These are phyloP conservation scores for Cylloceria caligata DNA, from an alignment of 2,888 invertebrate species.

Conservation along the genomic window DNA sequence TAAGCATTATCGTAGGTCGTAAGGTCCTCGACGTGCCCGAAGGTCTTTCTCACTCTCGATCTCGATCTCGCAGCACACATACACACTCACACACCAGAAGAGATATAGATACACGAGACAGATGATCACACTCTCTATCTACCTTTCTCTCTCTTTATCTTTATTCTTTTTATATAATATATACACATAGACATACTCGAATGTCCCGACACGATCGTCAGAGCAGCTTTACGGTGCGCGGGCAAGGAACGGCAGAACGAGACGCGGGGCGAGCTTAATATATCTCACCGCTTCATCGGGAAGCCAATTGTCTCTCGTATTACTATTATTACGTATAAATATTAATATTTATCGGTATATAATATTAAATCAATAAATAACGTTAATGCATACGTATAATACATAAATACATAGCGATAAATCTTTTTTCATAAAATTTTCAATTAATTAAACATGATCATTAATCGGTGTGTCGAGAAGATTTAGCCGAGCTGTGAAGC, in stretches of 20 bases:
- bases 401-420: slow-evolving; percentile 66
- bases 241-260: slow-evolving; percentile 36
- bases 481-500: slow-evolving; percentile 11
- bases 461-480: slow-evolving; percentile 51
- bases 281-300: slow-evolving; percentile 46
- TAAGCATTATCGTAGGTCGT: slow-evolving; percentile 37
- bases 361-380: slow-evolving; percentile 65
- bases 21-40: slow-evolving; percentile 21
- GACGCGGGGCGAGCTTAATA: slow-evolving; percentile 40
- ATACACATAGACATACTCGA: slow-evolving; percentile 37
- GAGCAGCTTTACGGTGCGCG: slow-evolving; percentile 35
- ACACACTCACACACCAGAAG: slow-evolving; percentile 17
- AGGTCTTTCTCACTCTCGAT: slow-evolving; percentile 47
- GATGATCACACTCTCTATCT: slow-evolving; percentile 53
- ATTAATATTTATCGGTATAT: slow-evolving; percentile 52
- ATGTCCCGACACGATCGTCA: slow-evolving; percentile 41
- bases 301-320: slow-evolving; percentile 55
- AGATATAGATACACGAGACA: slow-evolving; percentile 7
- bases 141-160: slow-evolving; percentile 60
- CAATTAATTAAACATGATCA: slow-evolving; percentile 67
- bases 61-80: slow-evolving; percentile 43
- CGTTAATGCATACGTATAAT: slow-evolving; percentile 58
- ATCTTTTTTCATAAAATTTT: slow-evolving; percentile 75
- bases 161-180: slow-evolving; percentile 58
- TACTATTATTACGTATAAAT: slow-evolving; percentile 57